Conservation (phyloP, 2,113 vertebrate species). For the Protobothrops mucrosquamatus region DNA sequence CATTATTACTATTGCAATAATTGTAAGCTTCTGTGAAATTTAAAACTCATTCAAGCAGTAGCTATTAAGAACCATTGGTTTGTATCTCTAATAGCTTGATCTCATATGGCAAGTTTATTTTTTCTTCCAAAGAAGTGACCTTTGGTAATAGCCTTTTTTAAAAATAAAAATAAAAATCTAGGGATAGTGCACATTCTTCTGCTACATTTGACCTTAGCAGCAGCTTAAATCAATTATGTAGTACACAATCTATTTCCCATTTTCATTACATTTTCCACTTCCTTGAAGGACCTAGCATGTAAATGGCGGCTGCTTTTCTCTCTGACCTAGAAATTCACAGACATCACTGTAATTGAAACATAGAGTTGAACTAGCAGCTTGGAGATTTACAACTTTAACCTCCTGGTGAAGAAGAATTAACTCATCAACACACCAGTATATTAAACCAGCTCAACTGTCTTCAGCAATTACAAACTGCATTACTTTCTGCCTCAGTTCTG, state of each 20-base stretch:
- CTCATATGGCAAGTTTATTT: background rate
- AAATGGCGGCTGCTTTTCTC: constrained; percentile 41
- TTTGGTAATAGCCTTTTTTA: background rate
- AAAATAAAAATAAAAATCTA: background rate
- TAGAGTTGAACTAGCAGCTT: constrained; percentile 44
- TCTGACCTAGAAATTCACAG: constrained; percentile 55
- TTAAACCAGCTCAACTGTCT: constrained; percentile 31
- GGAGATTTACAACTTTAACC: constrained; percentile 55
- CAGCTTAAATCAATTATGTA: constrained; percentile 20
- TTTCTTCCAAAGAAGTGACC: background rate
- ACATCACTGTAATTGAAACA: constrained; percentile 44
- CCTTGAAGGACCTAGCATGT: constrained; percentile 39
- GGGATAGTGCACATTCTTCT: constrained; percentile 1
- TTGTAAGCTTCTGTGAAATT: background rate
- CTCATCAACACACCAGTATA: constrained; percentile 50
- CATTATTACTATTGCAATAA: background rate
- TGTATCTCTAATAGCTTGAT: constrained; percentile 4
- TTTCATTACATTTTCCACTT: constrained; percentile 41
- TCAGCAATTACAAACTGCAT: constrained; percentile 39
- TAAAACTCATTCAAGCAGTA: background rate
- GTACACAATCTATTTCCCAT: constrained; percentile 40
- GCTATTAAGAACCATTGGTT: constrained; percentile 8
- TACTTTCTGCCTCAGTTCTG: constrained; percentile 29
- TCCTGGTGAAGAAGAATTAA: constrained; percentile 55
- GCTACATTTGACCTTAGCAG: constrained; percentile 1